Evolutionary conservation across 2,888 invertebrate genomes (phyloP).

Genomic region (Erebia ligea): DNA sequence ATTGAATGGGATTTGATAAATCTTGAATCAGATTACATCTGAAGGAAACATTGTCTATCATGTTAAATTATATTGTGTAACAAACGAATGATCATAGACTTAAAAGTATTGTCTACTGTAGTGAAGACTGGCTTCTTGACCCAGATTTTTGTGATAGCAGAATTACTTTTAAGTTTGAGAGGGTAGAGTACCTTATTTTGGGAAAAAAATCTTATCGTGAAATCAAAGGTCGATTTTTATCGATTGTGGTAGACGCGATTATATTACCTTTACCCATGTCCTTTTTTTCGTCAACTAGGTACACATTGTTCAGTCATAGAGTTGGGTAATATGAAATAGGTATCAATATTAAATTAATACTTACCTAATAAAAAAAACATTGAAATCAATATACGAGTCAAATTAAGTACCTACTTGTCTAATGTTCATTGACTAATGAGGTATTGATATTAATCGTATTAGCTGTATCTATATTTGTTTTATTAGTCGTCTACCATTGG

Average conservation of each 20-base stretch:
- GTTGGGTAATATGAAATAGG: too few species aligned
- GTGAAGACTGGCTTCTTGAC: background rate
- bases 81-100: background rate
- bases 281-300: too few species aligned
- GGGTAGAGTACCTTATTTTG: background rate
- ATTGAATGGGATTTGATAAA: conserved; percentile 53
- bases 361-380: background rate
- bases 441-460: background rate
- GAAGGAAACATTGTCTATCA: conserved; percentile 44
- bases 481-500: background rate
- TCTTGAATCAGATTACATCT: conserved; percentile 53
- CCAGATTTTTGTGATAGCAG: background rate
- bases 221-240: too few species aligned
- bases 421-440: conserved; percentile 11
- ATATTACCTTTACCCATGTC: too few species aligned
- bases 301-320: too few species aligned
- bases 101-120: conserved; percentile 4
- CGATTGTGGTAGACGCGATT: too few species aligned
- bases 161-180: background rate
- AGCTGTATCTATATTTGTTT: background rate
- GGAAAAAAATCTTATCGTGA: background rate
- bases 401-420: background rate
- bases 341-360: background rate
- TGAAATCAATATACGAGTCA: conserved; percentile 10
- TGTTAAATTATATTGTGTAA: conserved; percentile 1